phyloP scores from a whole-genome alignment of 2,888 invertebrate species.

The Tribolium freemani region DNA sequence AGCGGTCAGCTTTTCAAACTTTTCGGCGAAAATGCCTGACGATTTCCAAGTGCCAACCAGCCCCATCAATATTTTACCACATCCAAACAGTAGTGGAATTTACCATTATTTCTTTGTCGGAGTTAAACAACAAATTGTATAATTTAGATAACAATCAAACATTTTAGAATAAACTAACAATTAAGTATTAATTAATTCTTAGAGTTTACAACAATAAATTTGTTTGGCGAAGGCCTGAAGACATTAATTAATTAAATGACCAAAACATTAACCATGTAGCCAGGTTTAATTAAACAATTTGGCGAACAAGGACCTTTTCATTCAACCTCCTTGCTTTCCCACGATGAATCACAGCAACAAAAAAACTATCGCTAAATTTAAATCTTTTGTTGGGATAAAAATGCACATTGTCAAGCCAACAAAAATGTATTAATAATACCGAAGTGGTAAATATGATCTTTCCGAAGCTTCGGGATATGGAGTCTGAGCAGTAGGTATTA shows the following conservation, averaged over 20 bases:
- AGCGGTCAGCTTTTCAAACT: slow-evolving; percentile 7
- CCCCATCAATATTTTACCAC: no score
- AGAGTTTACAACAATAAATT: neutral
- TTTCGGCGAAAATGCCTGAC: no score
- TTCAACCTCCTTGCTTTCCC: neutral
- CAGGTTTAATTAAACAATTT: neutral
- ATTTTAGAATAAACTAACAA: neutral
- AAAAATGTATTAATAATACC: neutral
- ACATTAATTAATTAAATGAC: neutral
- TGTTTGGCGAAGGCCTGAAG: neutral
- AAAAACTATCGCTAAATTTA: neutral
- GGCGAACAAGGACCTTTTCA: neutral
- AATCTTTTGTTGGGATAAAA: neutral
- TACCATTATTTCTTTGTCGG: neutral
- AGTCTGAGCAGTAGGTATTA: no score
- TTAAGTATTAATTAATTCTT: neutral
- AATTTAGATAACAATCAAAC: neutral
- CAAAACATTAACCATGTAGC: neutral
- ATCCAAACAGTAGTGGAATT: no score
- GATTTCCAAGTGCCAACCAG: no score
- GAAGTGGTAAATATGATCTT: neutral
- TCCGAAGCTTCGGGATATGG: no score
- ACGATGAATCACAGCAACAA: neutral
- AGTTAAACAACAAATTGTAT: neutral
- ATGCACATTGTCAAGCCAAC: neutral